Conservation (phyloP, 53 echinoderm and acorn worm species). For the Luidia sarsii region DNA sequence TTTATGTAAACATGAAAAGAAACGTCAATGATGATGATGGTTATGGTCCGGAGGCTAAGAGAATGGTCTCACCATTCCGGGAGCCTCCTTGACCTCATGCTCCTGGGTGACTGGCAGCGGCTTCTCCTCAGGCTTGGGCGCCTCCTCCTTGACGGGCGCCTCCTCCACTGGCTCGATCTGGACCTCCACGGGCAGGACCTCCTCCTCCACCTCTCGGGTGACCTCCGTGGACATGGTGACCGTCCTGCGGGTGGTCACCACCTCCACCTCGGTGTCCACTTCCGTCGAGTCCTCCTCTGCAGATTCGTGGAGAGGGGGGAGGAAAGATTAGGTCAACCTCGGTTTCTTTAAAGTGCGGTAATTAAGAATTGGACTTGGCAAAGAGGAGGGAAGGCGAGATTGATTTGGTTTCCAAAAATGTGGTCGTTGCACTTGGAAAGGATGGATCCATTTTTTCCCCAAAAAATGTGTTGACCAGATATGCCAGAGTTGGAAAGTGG, state of each 20-base stretch:
- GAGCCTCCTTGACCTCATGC: conserved; percentile 36
- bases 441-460: no score
- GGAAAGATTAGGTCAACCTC: background rate
- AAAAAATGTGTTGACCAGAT: no score
- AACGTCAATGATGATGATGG: no score
- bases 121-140: background rate
- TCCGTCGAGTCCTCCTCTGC: conserved; percentile 83
- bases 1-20: no score
- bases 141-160: background rate
- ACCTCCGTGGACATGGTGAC: conserved; percentile 69
- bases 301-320: no score
- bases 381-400: no score
- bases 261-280: conserved; percentile 87
- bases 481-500: no score
- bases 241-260: conserved; percentile 64
- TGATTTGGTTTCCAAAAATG: no score
- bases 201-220: conserved; percentile 28
- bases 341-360: background rate
- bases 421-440: no score
- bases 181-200: conserved; percentile 47
- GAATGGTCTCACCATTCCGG: conserved; percentile 53
- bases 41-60: no score
- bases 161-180: conserved; percentile 47
- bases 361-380: background rate
- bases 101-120: conserved; percentile 1